Conservation (phyloP, 2,888 invertebrate species). For the Macrophya alboannulata region DNA sequence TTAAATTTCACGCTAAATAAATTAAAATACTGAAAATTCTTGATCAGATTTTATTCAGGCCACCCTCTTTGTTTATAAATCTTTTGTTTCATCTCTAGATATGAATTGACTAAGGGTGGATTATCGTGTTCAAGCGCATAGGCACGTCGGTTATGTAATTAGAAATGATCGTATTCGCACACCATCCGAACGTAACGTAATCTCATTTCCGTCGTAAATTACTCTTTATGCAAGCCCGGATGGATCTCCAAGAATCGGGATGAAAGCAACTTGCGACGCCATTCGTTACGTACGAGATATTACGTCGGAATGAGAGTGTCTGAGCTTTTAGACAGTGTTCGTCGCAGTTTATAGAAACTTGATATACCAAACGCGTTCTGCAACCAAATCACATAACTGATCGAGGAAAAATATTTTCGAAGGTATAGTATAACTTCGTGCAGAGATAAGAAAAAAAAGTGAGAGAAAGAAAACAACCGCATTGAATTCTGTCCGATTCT, state of each 20-base stretch:
- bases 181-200: slow-evolving; percentile 1
- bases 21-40: background rate
- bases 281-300: slow-evolving; percentile 11
- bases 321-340: background rate
- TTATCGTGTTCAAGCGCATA: background rate
- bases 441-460: background rate
- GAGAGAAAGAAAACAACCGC: background rate
- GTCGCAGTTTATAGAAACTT: background rate
- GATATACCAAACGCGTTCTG: background rate
- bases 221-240: background rate
- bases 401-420: background rate
- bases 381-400: background rate
- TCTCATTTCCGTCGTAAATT: slow-evolving; percentile 17
- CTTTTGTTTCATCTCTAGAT: background rate
- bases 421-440: background rate
- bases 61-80: too few relatives aligned
- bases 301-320: background rate
- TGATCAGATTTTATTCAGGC: background rate
- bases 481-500: background rate
- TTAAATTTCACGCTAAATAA: background rate
- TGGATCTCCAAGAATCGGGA: background rate
- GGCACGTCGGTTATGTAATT: background rate
- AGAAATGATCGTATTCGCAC: background rate
- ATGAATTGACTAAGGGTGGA: too few relatives aligned
- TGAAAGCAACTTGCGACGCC: background rate